Evolutionary conservation across 1,140 invertebrate genomes (phyloP), one percentile per base, ranked within the genome.

Genomic region (Heliothis virescens): DNA sequence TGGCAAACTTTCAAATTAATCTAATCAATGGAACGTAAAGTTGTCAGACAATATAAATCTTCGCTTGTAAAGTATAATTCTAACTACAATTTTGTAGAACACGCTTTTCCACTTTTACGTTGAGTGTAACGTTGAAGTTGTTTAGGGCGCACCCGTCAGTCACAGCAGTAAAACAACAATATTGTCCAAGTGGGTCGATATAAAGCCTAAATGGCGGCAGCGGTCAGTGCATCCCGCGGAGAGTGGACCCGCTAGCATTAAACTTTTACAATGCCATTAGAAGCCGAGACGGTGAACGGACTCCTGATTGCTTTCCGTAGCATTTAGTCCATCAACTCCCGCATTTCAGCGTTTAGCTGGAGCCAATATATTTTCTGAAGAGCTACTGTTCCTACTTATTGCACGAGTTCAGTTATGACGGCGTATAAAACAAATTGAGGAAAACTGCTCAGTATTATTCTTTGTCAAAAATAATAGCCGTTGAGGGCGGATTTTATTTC

Each of bases 221-320:
- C 26, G 72, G 73, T 18, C 55, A 72, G 71, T 75, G 53, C 79
- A 80, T 72, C 59, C n/a, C 26, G 48, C 48, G 53, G 48, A 21
- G 47, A 71, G 15, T 67, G 73, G 63, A 74, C 67, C 79, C 62
- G 52, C 67, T 21, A 77, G 76, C 84, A 85, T 87, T 84, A 87
- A 86, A 85, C 79, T 86, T 87, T 85, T 85, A 86, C 78, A 87
- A 83, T 82, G 79, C 84, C 83, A 89, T 89, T 89, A 87, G 59
- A 75, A 82, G 79, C 34, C 74, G 79, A 82, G 86, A 81, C 86
- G 84, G 85, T 86, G 87, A 88, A 90, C 72, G 89, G 82, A 86
- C 89, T 80, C 82, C 34, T 50, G 52, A 69, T 78, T 67, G 75
- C 52, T 67, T 55, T 63, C 34, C 62, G 29, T 21, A 48, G 52